Evolutionary conservation across 2,888 invertebrate species (phyloP).

Genomic region (Diachrysia chrysitis): DNA sequence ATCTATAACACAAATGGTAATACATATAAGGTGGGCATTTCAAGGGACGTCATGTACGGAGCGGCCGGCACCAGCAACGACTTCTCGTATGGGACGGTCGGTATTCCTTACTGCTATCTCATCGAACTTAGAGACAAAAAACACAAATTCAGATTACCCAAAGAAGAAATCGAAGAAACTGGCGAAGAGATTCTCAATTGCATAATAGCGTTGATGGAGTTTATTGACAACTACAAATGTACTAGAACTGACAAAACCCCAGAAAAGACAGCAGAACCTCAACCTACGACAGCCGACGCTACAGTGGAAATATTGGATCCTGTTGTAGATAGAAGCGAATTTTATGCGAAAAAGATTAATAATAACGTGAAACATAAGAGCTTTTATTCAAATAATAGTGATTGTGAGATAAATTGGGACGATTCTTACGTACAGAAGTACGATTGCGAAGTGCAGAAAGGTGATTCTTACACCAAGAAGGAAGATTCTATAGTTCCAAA

Average conservation of each 20-base stretch:
- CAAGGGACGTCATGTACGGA: constrained; percentile 82
- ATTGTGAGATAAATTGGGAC: not conserved
- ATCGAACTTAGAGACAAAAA: constrained; percentile 80
- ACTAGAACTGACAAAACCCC: constrained; percentile 12
- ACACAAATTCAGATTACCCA: constrained; percentile 78
- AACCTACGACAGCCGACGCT: not conserved
- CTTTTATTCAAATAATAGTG: not conserved
- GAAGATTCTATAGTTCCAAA: not conserved
- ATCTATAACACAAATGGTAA: constrained; percentile 77
- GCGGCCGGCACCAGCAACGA: constrained; percentile 83
- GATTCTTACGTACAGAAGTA: constrained; percentile 9
- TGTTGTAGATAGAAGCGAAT: not conserved
- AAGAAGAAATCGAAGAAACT: constrained; percentile 79
- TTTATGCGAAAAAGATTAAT: constrained; percentile 8
- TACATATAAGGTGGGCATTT: constrained; percentile 82
- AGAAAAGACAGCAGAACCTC: constrained; percentile 14
- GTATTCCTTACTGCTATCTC: constrained; percentile 82
- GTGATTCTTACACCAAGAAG: not conserved
- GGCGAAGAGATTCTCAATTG: constrained; percentile 76
- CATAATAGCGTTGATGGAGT: constrained; percentile 78
- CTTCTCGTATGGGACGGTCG: constrained; percentile 77
- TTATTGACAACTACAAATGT: constrained; percentile 69
- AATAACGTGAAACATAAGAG: not conserved
- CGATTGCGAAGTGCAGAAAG: not conserved
- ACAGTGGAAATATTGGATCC: not conserved